Base-by-base conservation (phyloP, 2,797 vertebrate genomes). In the Arnoldichthys spilopterus region DNA sequence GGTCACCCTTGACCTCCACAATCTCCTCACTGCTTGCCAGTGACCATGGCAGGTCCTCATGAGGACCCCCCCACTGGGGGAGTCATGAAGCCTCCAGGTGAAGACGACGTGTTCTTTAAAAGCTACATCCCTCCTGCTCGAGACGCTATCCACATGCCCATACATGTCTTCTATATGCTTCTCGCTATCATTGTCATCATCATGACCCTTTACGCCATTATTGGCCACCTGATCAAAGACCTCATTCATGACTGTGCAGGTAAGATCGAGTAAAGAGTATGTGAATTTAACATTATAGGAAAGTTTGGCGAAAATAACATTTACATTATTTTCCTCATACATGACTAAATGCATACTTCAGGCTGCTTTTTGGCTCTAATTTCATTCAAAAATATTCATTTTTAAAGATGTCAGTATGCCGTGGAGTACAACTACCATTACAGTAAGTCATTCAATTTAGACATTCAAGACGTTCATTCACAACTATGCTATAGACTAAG, bases 161-260 rank as follows among this genome's bases (percentile, higher is more conserved):
- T 87, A 12, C 91, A 95, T 0, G 74, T 91, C 26, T 53, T 98
- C 4, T 98, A 97, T 89, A 86, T 97, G 88, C 70, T 97, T 78
- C 94, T 98, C 76, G 96, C 96, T 0, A 63, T 84, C 0, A 80
- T 91, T 1, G 80, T 97, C 15, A 91, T 98, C 77, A 13, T 96
- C 47, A 83, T 85, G 0, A 95, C 96, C 66, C 95, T 96, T 0
- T 98, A 98, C 0, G 95, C 96, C 87, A 98, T 98, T 4, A 96
- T 96, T 0, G 97, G 97, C 0, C 96, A 98, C 87, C 95, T 97
- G 85, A 96, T 98, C 90, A 96, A 94, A 82, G 97, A 98, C 90
- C 94, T 98, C 71, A 74, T 94, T 45, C 97, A 98, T 2, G 96
- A 97, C 85, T 86, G 93, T 0, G 93, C 96, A 0, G 97, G 97